Percentiles rank a stretch among this genome's conserved stretches.
These are phyloP conservation scores for Xenopus borealis DNA, from an alignment of 2,113 vertebrate species.

Conservation along the genomic window DNA sequence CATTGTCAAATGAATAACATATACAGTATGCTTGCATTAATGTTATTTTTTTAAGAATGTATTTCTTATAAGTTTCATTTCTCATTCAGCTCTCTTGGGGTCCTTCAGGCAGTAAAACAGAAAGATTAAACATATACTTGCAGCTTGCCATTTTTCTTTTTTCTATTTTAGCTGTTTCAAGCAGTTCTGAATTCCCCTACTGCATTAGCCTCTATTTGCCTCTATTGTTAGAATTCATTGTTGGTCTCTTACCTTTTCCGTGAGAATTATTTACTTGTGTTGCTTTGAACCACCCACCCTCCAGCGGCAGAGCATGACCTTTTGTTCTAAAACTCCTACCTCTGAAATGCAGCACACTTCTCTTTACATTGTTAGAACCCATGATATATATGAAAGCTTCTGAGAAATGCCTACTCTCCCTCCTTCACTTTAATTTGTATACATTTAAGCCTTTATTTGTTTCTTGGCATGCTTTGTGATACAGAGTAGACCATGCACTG, in stretches of 20 bases:
- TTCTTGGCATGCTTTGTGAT: not conserved
- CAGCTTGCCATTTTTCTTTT: not conserved
- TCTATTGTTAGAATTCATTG: constrained; percentile 2
- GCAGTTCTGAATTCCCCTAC: constrained; percentile 1
- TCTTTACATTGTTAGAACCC: constrained; percentile 4
- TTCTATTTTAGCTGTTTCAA: not conserved
- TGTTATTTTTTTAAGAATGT: no score
- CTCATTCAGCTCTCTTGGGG: not conserved
- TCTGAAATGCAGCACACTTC: not conserved
- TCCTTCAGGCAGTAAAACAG: not conserved
- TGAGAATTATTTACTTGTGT: not conserved
- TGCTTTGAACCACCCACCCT: not conserved
- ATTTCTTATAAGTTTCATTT: no score
- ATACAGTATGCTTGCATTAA: no score
- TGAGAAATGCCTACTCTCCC: not conserved
- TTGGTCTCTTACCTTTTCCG: not conserved
- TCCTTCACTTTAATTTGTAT: not conserved
- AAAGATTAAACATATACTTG: not conserved
- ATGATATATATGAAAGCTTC: constrained; percentile 3
- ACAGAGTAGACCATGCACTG: not conserved
- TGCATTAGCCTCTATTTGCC: not conserved
- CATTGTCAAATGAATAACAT: no score
- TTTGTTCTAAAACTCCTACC: not conserved
- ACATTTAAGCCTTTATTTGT: not conserved
- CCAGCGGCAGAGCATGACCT: constrained; percentile 1